phyloP scores from a whole-genome alignment of 2,888 invertebrate genomes.

The Sinelater perroti region DNA sequence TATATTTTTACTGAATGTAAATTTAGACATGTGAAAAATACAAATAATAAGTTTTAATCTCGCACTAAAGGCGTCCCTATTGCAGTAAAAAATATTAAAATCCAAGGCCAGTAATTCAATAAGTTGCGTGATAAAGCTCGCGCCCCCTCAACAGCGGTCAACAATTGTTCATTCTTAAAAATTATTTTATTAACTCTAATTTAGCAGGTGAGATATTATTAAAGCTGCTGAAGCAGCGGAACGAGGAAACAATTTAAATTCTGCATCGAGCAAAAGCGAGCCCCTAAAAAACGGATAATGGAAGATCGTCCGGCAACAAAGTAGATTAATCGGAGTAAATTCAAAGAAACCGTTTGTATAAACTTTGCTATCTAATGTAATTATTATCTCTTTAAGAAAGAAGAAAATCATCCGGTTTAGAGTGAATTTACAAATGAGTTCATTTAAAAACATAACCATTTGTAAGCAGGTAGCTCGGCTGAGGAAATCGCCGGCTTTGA shows the following conservation, averaged over 20 bases:
- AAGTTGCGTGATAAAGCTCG: too few relatives aligned
- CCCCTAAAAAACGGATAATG: slow-evolving; percentile 22
- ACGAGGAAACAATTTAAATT: slow-evolving; percentile 17
- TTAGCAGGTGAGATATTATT: too few relatives aligned
- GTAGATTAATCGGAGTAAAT: slow-evolving; percentile 42
- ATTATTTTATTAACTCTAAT: too few relatives aligned
- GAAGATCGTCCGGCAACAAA: slow-evolving; percentile 35
- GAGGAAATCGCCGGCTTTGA: slow-evolving; percentile 40
- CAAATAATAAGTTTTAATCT: too few relatives aligned
- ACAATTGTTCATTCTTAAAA: too few relatives aligned
- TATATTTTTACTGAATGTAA: too few relatives aligned
- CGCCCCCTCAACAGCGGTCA: too few relatives aligned
- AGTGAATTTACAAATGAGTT: slow-evolving; percentile 45
- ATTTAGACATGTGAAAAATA: too few relatives aligned
- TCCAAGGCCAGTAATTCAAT: too few relatives aligned
- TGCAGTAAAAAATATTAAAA: too few relatives aligned
- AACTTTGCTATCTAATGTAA: slow-evolving; percentile 49
- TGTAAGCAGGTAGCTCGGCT: slow-evolving; percentile 46
- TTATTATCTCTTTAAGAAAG: slow-evolving; percentile 44
- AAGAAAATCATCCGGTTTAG: slow-evolving; percentile 35
- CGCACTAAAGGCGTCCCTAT: too few relatives aligned
- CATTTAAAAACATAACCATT: slow-evolving; percentile 52
- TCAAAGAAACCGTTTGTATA: slow-evolving; percentile 46
- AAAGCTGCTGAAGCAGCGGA: too few relatives aligned
- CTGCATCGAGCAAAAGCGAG: slow-evolving; percentile 6